These are phyloP conservation scores for Callosobruchus maculatus DNA, from an alignment of 2,888 invertebrate species.

Conservation along the genomic window DNA sequence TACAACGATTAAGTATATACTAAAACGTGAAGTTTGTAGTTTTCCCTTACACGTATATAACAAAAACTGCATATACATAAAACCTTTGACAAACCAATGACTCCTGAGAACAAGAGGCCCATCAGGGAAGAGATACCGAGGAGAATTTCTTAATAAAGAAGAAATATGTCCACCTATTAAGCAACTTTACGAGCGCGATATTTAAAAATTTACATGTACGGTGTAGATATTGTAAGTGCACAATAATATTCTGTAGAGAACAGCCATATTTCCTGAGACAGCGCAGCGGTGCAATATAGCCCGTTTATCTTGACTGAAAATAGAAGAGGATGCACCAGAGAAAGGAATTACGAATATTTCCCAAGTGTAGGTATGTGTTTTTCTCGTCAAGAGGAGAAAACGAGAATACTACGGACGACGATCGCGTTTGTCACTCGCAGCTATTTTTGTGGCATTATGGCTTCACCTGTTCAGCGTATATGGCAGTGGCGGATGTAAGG, in stretches of 20 bases:
- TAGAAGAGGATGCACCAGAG: slow-evolving; percentile 24
- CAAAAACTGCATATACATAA: too few species aligned
- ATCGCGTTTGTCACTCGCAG: slow-evolving; percentile 35
- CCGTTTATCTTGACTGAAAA: slow-evolving; percentile 34
- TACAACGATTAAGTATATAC: too few species aligned
- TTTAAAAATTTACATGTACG: slow-evolving; percentile 15
- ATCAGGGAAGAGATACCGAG: neutral
- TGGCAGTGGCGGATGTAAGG: too few species aligned
- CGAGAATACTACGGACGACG: slow-evolving; percentile 34
- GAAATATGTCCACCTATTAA: slow-evolving; percentile 12
- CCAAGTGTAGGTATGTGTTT: slow-evolving; percentile 38
- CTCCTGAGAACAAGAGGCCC: neutral
- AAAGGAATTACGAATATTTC: slow-evolving; percentile 40
- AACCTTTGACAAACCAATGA: neutral
- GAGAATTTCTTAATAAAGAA: slow-evolving; percentile 12
- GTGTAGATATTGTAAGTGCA: slow-evolving; percentile 9
- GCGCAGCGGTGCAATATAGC: slow-evolving; percentile 24
- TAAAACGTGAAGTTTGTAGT: too few species aligned
- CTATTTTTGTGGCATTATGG: neutral
- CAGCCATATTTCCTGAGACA: neutral
- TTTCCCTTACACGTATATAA: too few species aligned
- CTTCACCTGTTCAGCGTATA: neutral
- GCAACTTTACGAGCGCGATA: slow-evolving; percentile 13
- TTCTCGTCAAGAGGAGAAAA: slow-evolving; percentile 29
- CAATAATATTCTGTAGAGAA: slow-evolving; percentile 14